Conservation (phyloP, 2,113 vertebrate genomes). For the Typhlomys cinereus region DNA sequence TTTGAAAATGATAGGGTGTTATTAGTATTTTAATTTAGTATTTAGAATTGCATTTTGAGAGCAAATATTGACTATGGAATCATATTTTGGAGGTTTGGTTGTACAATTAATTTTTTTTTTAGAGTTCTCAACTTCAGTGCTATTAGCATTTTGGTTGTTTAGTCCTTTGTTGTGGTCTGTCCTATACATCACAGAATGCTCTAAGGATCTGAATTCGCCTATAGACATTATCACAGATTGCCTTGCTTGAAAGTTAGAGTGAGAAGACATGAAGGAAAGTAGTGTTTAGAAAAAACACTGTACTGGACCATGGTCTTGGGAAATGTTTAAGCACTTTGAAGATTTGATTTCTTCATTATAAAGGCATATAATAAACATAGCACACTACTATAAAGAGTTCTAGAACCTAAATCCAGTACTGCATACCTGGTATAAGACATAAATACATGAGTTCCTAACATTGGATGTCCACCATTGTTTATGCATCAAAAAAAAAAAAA, state of each 20-base stretch:
- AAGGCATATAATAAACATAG: neutral
- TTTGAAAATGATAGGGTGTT: neutral
- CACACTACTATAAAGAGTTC: neutral
- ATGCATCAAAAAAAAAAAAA: neutral
- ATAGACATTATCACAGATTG: neutral
- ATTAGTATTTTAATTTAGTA: neutral
- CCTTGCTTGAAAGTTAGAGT: neutral
- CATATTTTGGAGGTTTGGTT: neutral
- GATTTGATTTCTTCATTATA: neutral
- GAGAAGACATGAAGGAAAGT: neutral
- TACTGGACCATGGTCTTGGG: neutral
- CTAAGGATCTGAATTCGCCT: neutral
- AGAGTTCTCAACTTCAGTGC: neutral
- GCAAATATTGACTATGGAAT: neutral
- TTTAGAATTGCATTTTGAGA: neutral
- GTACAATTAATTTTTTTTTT: neutral
- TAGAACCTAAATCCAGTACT: neutral
- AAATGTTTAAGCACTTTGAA: conserved; percentile 12
- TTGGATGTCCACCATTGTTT: neutral
- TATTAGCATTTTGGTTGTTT: neutral
- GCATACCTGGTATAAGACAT: neutral
- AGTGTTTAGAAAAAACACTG: neutral
- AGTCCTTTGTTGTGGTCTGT: neutral
- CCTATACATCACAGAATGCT: neutral
- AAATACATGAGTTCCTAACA: neutral